Evolutionary conservation across 1,140 invertebrate genomes (phyloP), one percentile per base, ranked within the genome.

Genomic region (Drosophila punjabiensis): DNA sequence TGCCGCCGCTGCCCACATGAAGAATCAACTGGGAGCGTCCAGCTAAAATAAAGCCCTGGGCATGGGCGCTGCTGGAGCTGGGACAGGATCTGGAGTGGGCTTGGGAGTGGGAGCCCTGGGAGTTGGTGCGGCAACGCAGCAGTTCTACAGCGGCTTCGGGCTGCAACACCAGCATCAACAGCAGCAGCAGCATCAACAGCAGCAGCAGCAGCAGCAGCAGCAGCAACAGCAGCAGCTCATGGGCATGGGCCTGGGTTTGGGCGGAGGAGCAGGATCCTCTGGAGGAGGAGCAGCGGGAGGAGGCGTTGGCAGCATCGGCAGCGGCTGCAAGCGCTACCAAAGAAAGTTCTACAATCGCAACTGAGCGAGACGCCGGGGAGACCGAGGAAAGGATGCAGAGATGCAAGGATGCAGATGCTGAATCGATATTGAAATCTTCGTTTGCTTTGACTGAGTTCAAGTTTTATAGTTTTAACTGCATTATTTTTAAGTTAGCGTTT

Each of bases 41-140:
- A 93, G 92, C 92, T 93, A 93, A 93, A 93, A 93, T 89, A 92
- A 88, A 93, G 89, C 91, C 84, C 61, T 86, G 59, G 61, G 85
- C 70, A 50, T 69, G 58, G 53, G 75, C 48, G 56, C 53, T 64
- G 45, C 68, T 35, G 66, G 71, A 28, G 63, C 68, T 55, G 52
- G 45, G 20, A 11, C 20, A 14, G 73, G 70, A 35, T 39, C 66
- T 9, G 60, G 37, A 18, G 30, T 37, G 30, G 33, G 32, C 10
- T 39, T 45, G 32, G 66, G 67, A 6, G 24, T 35, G 24, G 60
- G 55, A 10, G 30, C n/a, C 14, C 32, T 58, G 20, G 79, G 78
- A 47, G 56, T 55, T 32, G 60, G 66, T 37, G 69, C 63, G 62
- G 66, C 71, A 41, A 53, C 67, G 53, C 79, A 88, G 58, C 84